Evolutionary conservation across 2,113 vertebrate genomes (phyloP).

Genomic region (Patagioenas fasciata): DNA sequence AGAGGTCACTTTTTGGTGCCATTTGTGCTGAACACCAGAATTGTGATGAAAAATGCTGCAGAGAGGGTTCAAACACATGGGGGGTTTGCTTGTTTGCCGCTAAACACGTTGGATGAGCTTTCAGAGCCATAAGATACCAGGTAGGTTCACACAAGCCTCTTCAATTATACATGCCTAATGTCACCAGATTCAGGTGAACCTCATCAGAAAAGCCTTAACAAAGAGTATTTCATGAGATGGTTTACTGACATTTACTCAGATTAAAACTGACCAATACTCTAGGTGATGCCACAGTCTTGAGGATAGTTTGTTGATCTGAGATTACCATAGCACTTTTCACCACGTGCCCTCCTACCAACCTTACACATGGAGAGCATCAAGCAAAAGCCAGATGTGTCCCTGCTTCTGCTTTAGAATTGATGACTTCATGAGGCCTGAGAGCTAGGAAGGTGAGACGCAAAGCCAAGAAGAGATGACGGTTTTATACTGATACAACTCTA

Average conservation of each 20-base stretch:
- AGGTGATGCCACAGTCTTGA: neutral
- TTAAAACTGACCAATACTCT: neutral
- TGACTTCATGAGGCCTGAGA: neutral
- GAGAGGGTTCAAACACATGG: fast-evolving
- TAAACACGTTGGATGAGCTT: neutral
- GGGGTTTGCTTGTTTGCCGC: neutral
- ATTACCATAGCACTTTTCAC: neutral
- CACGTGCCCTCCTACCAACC: neutral
- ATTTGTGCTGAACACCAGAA: neutral
- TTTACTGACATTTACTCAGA: neutral
- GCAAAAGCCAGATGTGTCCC: neutral
- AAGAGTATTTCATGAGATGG: neutral
- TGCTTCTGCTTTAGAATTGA: neutral
- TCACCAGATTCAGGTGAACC: neutral
- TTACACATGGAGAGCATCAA: neutral
- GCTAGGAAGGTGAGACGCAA: neutral
- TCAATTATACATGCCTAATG: fast-evolving
- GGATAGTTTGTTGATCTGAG: neutral
- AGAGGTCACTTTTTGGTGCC: neutral
- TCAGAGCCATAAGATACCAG: neutral
- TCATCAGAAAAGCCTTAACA: neutral
- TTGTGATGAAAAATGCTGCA: neutral
- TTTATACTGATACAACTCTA: neutral
- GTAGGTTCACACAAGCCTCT: neutral
- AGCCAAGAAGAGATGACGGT: neutral